Evolutionary conservation across 2,113 vertebrate species (phyloP).

Genomic region (Columba janthina): DNA sequence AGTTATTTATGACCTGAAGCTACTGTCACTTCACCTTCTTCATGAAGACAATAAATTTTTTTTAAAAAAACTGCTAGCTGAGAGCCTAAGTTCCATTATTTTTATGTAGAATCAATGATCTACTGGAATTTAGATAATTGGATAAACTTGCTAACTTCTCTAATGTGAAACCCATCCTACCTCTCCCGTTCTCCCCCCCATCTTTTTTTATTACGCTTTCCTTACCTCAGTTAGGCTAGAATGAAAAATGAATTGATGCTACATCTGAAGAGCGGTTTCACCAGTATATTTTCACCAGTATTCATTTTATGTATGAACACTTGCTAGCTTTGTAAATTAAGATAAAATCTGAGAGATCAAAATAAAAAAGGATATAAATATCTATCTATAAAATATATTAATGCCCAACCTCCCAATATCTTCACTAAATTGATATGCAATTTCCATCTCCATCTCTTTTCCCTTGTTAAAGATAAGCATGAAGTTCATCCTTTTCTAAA

Average conservation of each 20-base stretch:
- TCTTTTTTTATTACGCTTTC: background rate
- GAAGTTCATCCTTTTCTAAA: background rate
- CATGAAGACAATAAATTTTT: background rate
- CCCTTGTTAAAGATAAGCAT: background rate
- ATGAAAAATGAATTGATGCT: background rate
- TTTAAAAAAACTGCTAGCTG: background rate
- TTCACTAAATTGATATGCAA: background rate
- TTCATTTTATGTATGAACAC: background rate
- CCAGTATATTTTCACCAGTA: background rate
- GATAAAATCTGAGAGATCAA: background rate
- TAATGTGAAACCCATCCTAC: background rate
- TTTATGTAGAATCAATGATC: background rate
- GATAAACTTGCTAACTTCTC: background rate
- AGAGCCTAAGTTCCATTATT: background rate
- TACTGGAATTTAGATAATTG: background rate
- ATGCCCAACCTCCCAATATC: background rate
- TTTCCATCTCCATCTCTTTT: background rate
- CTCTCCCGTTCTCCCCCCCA: fast-evolving
- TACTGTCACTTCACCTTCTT: background rate
- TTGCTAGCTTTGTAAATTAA: background rate
- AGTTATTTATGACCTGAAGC: background rate
- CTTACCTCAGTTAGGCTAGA: background rate
- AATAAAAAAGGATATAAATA: background rate
- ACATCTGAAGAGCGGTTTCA: background rate
- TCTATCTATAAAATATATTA: background rate